phyloP scores from a whole-genome alignment of 2,888 invertebrate species.

The Sipunculus nudus region DNA sequence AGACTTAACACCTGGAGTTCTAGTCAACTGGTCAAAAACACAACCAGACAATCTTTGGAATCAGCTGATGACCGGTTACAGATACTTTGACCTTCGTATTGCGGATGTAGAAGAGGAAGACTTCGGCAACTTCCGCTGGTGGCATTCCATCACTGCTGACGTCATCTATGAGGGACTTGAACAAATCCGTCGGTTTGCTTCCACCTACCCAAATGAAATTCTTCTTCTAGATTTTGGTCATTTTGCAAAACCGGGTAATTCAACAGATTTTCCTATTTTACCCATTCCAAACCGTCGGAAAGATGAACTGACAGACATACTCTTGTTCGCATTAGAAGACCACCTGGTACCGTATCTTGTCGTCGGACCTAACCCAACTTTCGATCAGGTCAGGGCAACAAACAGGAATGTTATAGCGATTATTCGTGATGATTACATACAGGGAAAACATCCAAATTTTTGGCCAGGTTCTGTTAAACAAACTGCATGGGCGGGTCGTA shows the following conservation, averaged over 20 bases:
- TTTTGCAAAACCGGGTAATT: slow-evolving; percentile 2
- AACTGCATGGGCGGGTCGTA: not conserved
- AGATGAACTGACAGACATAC: no score
- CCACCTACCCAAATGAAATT: not conserved
- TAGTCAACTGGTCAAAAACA: slow-evolving; percentile 17
- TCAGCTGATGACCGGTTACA: slow-evolving; percentile 7
- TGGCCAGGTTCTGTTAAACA: not conserved
- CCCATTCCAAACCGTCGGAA: no score
- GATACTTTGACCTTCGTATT: slow-evolving; percentile 12
- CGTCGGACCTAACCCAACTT: slow-evolving; percentile 7
- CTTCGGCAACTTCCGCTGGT: slow-evolving; percentile 17
- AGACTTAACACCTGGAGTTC: no score
- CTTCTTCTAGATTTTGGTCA: not conserved
- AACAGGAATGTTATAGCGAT: slow-evolving; percentile 1
- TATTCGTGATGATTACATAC: slow-evolving; percentile 8
- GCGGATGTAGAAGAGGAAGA: slow-evolving; percentile 2
- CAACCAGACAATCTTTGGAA: not conserved
- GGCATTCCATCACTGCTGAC: slow-evolving; percentile 5
- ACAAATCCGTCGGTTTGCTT: not conserved
- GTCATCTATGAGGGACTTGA: not conserved
- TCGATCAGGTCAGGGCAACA: not conserved
- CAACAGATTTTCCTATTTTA: not conserved
- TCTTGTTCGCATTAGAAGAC: not conserved
- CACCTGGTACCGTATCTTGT: not conserved
- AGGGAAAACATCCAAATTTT: not conserved